Base-by-base conservation (phyloP, 2,888 invertebrate species). In the Perdita meconis region DNA sequence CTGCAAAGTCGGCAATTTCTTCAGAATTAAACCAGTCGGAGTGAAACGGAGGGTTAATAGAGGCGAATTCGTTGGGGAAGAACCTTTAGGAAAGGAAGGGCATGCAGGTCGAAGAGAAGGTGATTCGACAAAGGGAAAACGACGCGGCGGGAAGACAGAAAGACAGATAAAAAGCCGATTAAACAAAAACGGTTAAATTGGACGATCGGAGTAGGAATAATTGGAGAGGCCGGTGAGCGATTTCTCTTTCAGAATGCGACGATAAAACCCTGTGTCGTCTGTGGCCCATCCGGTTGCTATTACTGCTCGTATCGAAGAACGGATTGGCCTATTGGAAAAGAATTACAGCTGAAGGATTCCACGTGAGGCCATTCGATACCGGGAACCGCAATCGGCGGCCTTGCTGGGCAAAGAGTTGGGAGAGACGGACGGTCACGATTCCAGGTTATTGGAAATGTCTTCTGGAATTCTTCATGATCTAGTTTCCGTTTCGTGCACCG, bases 251-350 rank as follows among this genome's bases (percentile, higher is more conserved):
- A 63, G 44, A 30, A 16, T 59, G 42, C 16, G 47, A 51, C 53
- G 63, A 76, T 77, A 78, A 78, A 66, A 50, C 36, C 56, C 30
- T 30, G 51, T 51, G 78, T 78, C 77, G 68, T 47, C 60, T 50
- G 42, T 56, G 53, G 38, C 22, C 16, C 24, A 30, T 50, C 50
- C 55, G 42, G 50, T 55, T n/a, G 30, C 67, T 80, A 63, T 71
- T 67, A 68, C 60, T 34, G 63, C 38, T 47, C 59, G 63, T 78
- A 78, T 82, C 68, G 69, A 70, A 34, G 66, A 78, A 82, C 61
- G 66, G 69, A 78, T 82, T 70, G 71, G 74, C 66, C 64, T 63
- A 72, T 78, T 72, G 82, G 70, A 78, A 75, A 79, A 78, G 82
- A 82, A 72, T 80, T 68, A 67, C 68, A 59, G 57, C 30, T n/a